Base-by-base conservation (phyloP, 2,113 vertebrate species). In the Elaphurus davidianus region DNA sequence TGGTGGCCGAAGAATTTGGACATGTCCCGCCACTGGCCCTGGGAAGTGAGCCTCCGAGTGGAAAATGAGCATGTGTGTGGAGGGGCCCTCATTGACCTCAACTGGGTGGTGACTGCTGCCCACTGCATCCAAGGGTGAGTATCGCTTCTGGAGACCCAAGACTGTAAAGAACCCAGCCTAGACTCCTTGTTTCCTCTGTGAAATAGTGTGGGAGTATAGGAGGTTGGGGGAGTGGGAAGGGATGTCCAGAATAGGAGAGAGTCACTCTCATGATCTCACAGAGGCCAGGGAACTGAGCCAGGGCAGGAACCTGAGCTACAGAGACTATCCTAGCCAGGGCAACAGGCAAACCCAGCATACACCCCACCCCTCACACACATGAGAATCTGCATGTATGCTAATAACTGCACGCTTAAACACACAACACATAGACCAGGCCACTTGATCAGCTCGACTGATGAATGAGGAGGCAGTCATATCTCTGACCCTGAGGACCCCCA, bases 101-200 rank as follows among this genome's bases (percentile, higher is more conserved):
- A 7, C 30, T 98, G 98, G 97, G 98, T 98, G 83, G 57, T 99
- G 83, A 99, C 98, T 1, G 97, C 98, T 1, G 98, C 98, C n/a
- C 98, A 98, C 54, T 99, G 99, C 94, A 96, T 98, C 87, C 30
- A 76, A 21, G 36, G 95, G 97, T 98, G 87, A 98, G 97, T 96
- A 47, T 28, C 47, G 54, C 30, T 59, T 43, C 1, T 16, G 60
- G 74, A 81, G 60, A 52, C 54, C 54, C 28, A 25, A 85, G 74
- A 74, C 45, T 79, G 15, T 57, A 0, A 3, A 1, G 12, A 87
- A 79, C 30, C n/a, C 11, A 3, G 50, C 40, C 45, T n/a, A 15
- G n/a, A 62, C 16, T 21, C 59, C 74, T 52, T 1, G 7, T 33
- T 45, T 64, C 60, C 17, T 60, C 30, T 16, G 0, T 15, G 50